Evolutionary conservation across 2,113 vertebrate genomes (phyloP).

Genomic region (Nyctibius bracteatus): DNA sequence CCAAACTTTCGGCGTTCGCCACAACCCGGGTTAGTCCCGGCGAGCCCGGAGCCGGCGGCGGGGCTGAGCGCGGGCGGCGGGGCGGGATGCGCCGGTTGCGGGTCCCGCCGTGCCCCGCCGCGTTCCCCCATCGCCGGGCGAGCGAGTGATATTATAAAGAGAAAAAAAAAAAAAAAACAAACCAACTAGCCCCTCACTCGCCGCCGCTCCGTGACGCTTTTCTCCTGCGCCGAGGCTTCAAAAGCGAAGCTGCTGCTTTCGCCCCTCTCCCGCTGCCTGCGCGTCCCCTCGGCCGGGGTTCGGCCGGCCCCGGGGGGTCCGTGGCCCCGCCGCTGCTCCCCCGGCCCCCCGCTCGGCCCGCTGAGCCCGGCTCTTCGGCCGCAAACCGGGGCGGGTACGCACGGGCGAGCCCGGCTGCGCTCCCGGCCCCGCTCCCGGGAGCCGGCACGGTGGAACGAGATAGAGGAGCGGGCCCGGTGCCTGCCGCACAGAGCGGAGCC

Average conservation of each 20-base stretch:
- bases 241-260: background rate
- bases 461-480: background rate
- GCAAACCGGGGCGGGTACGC: background rate
- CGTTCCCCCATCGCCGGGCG: background rate
- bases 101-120: background rate
- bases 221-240: constrained; percentile 3
- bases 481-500: background rate
- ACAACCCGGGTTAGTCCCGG: background rate
- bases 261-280: background rate
- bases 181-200: background rate
- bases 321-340: background rate
- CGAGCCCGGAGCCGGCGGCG: background rate
- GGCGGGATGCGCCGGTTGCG: background rate
- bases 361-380: background rate
- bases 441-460: background rate
- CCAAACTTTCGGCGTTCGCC: background rate
- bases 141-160: background rate
- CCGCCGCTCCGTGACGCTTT: constrained; percentile 23
- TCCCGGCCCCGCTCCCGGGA: background rate
- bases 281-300: background rate
- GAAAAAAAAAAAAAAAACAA: background rate
- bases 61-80: too few species aligned
- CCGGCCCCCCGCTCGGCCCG: background rate
- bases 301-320: background rate
- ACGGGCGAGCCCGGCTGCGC: too few species aligned